Evolutionary conservation across 1,140 invertebrate genomes (phyloP), one percentile per base, ranked within the genome.

Genomic region (Liolophura sinensis): DNA sequence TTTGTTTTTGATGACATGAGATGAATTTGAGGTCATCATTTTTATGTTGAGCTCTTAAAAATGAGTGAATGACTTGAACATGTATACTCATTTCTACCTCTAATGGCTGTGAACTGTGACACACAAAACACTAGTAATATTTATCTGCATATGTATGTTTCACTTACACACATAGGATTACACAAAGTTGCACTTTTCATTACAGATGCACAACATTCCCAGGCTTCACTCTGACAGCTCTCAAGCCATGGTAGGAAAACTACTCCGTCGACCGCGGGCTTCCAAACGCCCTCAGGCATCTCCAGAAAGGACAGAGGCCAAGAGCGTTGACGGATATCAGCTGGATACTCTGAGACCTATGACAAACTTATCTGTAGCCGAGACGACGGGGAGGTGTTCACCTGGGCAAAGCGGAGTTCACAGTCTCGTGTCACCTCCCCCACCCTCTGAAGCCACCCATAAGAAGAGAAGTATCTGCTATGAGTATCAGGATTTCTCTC

Each of bases 381-480:
- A 68, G 24, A 31, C 31, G 18, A 56, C 48, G 14, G 61, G 47
- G 15, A 57, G 56, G 48, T 63, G 69, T 24, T 77, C 76, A 40
- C 73, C 75, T 12, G 68, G 69, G 15, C 75, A 73, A 7, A 81
- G 79, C 65, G 70, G 71, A 25, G 79, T 75, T 0, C 74, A 75
- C 22, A 80, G 77, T 66, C 65, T 80, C 14, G 74, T 74, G 18
- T 79, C 78, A 11, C 79, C 79, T 16, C 70, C 71, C 16, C 77
- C 78, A 14, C 77, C 78, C 3, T 79, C 79, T 46, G 79, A 78
- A 62, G 77, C 76, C 14, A 70, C 61, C 9, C 68, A 62, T 9
- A 62, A 24, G 48, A n/a, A 27, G 48, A n/a, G 18, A 20, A 62
- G 24, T 24, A 4, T 22, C 31, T 25, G 20, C 18, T 12, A 52